These are phyloP conservation scores for Caenorhabditis latens DNA, from an alignment of 1,140 invertebrate genomes.

Conservation along the genomic window DNA sequence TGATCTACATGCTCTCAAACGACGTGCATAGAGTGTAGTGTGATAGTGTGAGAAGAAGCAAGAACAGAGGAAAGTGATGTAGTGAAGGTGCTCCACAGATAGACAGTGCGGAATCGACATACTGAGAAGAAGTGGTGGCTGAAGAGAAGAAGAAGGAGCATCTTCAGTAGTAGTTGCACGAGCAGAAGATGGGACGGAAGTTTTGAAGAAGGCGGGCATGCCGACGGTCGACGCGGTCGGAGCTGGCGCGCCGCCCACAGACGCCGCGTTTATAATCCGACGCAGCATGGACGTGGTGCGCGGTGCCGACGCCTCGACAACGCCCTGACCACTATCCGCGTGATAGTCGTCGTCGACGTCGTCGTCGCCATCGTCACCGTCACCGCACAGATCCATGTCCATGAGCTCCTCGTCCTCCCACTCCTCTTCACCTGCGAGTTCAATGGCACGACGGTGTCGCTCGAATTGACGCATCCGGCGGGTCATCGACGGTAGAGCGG, in stretches of 20 bases:
- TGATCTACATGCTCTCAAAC: no score
- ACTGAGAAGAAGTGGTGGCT: slow-evolving; percentile 45
- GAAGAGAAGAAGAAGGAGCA: slow-evolving; percentile 9
- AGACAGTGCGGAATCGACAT: slow-evolving; percentile 6
- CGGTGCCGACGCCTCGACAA: slow-evolving; percentile 1
- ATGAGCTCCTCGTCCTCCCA: slow-evolving; percentile 59
- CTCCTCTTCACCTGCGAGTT: slow-evolving; percentile 73
- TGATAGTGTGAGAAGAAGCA: background rate
- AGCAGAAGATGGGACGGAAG: slow-evolving; percentile 37
- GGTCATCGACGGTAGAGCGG: slow-evolving; percentile 74
- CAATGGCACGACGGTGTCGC: slow-evolving; percentile 70
- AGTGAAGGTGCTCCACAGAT: background rate
- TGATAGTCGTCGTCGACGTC: slow-evolving; percentile 49
- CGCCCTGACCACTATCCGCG: slow-evolving; percentile 41
- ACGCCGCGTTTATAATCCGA: slow-evolving; percentile 51
- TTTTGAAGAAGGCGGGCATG: slow-evolving; percentile 42
- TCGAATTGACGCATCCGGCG: slow-evolving; percentile 73
- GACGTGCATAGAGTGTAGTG: background rate
- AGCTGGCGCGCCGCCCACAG: slow-evolving; percentile 48
- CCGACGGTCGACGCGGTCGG: slow-evolving; percentile 23
- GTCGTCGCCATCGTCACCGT: slow-evolving; percentile 26
- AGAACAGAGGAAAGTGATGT: background rate
- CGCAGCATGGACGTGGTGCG: slow-evolving; percentile 53
- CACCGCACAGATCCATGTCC: slow-evolving; percentile 25
- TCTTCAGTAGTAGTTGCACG: slow-evolving; percentile 43